Conservation (phyloP, 23 tunicate genomes). For the Halocynthia aurantium region DNA sequence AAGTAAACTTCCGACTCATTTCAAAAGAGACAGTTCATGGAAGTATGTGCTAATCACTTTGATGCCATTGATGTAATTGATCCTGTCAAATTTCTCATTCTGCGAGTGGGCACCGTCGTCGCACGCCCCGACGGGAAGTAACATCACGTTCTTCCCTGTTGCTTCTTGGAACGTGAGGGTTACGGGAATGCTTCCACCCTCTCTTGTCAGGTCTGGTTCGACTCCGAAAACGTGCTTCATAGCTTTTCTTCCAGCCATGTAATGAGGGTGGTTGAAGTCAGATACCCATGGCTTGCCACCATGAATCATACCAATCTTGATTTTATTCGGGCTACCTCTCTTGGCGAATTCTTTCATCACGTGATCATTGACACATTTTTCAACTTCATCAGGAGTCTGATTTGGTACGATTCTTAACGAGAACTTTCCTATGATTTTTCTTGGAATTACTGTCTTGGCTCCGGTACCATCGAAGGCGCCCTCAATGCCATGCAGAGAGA, state of each 20-base stretch:
- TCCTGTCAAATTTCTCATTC: constrained; percentile 94
- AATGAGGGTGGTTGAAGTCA: constrained; percentile 84
- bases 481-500: constrained; percentile 96
- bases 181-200: constrained; percentile 98
- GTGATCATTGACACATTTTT: constrained; percentile 63
- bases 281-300: constrained; percentile 99
- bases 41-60: constrained; percentile 91
- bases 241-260: constrained; percentile 93
- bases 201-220: constrained; percentile 96
- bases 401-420: constrained; percentile 94
- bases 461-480: constrained; percentile 98
- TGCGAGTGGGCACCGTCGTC: constrained; percentile 99
- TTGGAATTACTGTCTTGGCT: constrained; percentile 97
- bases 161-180: constrained; percentile 99
- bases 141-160: constrained; percentile 95
- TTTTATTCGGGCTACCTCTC: constrained; percentile 56
- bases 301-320: constrained; percentile 75
- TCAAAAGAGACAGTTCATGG: constrained; percentile 69
- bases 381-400: constrained; percentile 83
- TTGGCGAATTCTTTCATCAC: constrained; percentile 58
- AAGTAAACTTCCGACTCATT: too few relatives aligned
- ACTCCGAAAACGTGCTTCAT: constrained; percentile 81
- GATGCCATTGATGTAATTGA: constrained; percentile 94
- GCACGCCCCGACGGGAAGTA: constrained; percentile 93
- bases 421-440: constrained; percentile 97